phyloP scores from a whole-genome alignment of 2,797 vertebrate species.

The Anguilla marmorata region DNA sequence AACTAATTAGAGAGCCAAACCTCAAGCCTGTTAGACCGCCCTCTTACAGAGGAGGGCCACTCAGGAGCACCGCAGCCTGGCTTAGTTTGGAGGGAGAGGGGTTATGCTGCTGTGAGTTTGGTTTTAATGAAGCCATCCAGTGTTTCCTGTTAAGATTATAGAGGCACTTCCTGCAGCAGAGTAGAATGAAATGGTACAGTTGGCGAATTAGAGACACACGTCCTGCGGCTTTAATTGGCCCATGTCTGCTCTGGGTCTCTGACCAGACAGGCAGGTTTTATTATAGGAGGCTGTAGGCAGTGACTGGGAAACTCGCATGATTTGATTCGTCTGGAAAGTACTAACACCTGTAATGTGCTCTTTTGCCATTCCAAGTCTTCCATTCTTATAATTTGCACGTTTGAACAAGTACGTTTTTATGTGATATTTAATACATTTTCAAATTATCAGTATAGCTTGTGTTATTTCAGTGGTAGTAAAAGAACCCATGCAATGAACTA shows the following conservation, averaged over 20 bases:
- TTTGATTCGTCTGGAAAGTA: slow-evolving; percentile 7
- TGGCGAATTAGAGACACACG: slow-evolving; percentile 14
- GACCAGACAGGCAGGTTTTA: background rate
- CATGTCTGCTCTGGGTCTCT: background rate
- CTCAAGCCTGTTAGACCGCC: too few relatives aligned
- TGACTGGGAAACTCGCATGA: slow-evolving; percentile 9
- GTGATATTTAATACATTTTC: background rate
- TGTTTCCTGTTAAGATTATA: too few relatives aligned
- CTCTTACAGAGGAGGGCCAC: too few relatives aligned
- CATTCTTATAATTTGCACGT: background rate
- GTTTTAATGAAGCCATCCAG: background rate
- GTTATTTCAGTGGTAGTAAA: background rate
- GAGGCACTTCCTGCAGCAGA: slow-evolving; percentile 13
- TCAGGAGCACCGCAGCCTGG: too few relatives aligned
- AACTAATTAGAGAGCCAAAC: too few relatives aligned
- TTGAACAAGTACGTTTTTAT: background rate
- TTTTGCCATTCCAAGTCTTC: background rate
- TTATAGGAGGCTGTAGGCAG: background rate
- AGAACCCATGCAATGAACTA: too few relatives aligned
- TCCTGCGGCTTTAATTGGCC: slow-evolving; percentile 8
- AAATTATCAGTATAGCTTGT: too few relatives aligned
- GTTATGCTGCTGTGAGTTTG: background rate
- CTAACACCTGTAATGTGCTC: slow-evolving; percentile 5
- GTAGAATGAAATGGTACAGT: slow-evolving; percentile 10
- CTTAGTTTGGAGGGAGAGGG: too few relatives aligned